Conservation (phyloP, 1,140 invertebrate species). For the Lucilia sericata region DNA sequence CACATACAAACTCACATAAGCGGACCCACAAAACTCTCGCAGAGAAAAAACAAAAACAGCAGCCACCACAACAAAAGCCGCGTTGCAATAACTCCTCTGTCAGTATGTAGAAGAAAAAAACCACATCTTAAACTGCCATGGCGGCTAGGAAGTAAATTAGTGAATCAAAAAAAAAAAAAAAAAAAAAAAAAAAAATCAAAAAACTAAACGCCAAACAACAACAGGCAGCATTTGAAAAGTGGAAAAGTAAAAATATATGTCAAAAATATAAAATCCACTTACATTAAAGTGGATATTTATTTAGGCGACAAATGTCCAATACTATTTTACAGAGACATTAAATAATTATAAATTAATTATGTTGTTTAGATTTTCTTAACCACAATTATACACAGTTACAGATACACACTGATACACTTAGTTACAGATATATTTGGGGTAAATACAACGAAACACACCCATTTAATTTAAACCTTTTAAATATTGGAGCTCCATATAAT, state of each 20-base stretch:
- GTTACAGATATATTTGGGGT: too few relatives aligned
- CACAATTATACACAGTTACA: background rate
- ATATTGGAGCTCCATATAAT: too few relatives aligned
- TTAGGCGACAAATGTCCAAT: background rate
- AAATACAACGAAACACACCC: too few relatives aligned
- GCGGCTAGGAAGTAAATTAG: slow-evolving; percentile 33
- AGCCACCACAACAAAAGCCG: background rate
- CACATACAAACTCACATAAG: background rate
- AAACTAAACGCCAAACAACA: background rate
- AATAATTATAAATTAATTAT: slow-evolving; percentile 11
- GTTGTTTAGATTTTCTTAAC: background rate
- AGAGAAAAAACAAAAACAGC: background rate
- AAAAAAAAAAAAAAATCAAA: background rate
- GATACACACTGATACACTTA: too few relatives aligned
- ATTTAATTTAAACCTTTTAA: too few relatives aligned
- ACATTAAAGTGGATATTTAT: background rate
- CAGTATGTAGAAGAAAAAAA: background rate
- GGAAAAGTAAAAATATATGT: background rate
- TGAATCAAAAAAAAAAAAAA: background rate
- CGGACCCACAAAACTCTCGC: background rate
- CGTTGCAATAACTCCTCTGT: background rate
- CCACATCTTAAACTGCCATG: slow-evolving; percentile 25
- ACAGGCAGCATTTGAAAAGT: background rate
- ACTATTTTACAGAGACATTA: background rate
- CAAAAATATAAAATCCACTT: slow-evolving; percentile 17